Evolutionary conservation across 2,113 vertebrate genomes (phyloP), one percentile per base, ranked within the genome.

Genomic region (Terrapene triunguis): DNA sequence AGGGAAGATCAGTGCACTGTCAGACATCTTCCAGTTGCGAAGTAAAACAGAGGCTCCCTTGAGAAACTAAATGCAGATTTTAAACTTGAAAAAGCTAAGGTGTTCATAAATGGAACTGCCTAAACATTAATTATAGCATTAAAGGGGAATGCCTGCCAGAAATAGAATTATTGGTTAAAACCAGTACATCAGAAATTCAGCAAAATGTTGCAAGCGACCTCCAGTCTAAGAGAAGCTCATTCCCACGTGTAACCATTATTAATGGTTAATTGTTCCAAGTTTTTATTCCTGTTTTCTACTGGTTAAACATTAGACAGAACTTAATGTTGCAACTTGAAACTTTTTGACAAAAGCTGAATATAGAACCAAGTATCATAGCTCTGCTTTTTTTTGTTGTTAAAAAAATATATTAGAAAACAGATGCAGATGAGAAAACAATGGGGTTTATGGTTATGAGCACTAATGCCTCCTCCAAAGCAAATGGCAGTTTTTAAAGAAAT

Each of bases 231-330:
- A 55, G 69, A 78, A 89, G 38, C 29, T 91, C 95, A 95, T 50
- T 90, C 92, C 81, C 48, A 83, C 82, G 53, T 90, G 57, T 87
- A 87, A 97, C 62, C 93, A 81, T 65, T 44, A 78, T 2, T 78
- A 38, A 78, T 47, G 74, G 22, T 74, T 44, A 78, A 78, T 72
- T 72, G 35, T 72, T 38, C 65, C 65, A 38, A 38, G 53, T 51
- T 50, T 44, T 83, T 27, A 65, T 72, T 16, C 42, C 89, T 48
- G 54, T 5, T 80, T 69, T 38, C 19, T 80, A 54, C 12, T 5
- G 22, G 59, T 79, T 21, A 88, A 74, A 62, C 44, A 8, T 0
- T 22, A 54, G 38, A 76, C 21, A n/a, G 7, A 22, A 38, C 19
- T 25, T 44, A 12, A 53, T 35, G 42, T 59, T 62, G 50, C 42